These are phyloP conservation scores for Temnopleurus reevesii DNA, from an alignment of 53 echinoderm and acorn worm species.

Conservation along the genomic window DNA sequence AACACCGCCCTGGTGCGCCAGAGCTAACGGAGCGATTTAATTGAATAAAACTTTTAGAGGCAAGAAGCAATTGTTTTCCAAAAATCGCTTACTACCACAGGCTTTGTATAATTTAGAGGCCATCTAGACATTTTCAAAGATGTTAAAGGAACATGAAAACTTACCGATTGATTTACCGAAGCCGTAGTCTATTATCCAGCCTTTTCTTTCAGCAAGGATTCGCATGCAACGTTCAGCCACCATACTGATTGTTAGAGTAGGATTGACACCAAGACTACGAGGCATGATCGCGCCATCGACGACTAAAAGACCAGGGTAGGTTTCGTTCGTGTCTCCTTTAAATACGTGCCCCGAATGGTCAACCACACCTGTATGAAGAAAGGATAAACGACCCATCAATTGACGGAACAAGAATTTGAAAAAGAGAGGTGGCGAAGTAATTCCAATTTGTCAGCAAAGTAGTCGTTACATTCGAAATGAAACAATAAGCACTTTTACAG, in stretches of 20 bases:
- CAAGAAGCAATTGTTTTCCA: too few relatives aligned
- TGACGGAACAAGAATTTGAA: neutral
- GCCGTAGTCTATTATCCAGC: conserved; percentile 66
- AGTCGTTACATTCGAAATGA: too few relatives aligned
- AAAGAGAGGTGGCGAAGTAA: neutral
- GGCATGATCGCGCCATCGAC: conserved; percentile 74
- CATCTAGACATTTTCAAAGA: neutral
- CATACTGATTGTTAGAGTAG: conserved; percentile 68
- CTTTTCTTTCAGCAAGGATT: conserved; percentile 61
- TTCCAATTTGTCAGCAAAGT: too few relatives aligned
- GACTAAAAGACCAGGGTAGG: conserved; percentile 73
- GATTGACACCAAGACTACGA: conserved; percentile 73
- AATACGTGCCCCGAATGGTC: conserved; percentile 74
- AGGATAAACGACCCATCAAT: neutral
- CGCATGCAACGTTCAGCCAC: conserved; percentile 74
- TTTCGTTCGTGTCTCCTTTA: conserved; percentile 59
- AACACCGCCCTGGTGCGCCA: too few relatives aligned
- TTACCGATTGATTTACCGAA: conserved; percentile 60
- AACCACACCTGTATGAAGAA: conserved; percentile 59
- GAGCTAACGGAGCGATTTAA: too few relatives aligned
- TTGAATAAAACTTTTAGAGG: too few relatives aligned
- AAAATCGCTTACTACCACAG: too few relatives aligned
- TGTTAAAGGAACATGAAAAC: neutral
- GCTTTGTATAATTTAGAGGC: too few relatives aligned
- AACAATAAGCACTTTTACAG: too few relatives aligned